phyloP scores from a whole-genome alignment of 92 coral and sea anemone genomes.

The Epizoanthus illoricatus region DNA sequence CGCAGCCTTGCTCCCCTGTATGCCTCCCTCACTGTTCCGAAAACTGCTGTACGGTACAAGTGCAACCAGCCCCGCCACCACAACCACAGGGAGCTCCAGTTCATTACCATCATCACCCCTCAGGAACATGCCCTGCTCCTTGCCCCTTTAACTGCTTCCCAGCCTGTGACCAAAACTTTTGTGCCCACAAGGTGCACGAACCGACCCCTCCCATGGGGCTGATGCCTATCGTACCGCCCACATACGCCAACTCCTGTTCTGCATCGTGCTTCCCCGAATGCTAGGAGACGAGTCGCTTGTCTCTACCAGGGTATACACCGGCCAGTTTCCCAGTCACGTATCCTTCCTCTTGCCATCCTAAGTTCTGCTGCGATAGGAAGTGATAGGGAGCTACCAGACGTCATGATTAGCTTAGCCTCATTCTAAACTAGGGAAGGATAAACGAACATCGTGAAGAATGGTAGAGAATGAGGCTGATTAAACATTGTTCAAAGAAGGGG shows the following conservation, averaged over 20 bases:
- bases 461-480: too few species aligned
- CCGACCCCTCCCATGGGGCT: constrained; percentile 31
- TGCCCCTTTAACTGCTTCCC: constrained; percentile 25
- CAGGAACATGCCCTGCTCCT: constrained; percentile 15
- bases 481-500: too few species aligned
- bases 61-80: not conserved
- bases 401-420: too few species aligned
- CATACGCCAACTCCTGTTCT: constrained; percentile 23
- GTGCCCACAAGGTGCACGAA: constrained; percentile 38
- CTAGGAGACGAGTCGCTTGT: constrained; percentile 2
- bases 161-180: constrained; percentile 25
- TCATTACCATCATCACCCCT: not conserved
- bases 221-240: constrained; percentile 23
- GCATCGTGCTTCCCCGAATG: constrained; percentile 19
- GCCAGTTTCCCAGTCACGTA: constrained; percentile 16
- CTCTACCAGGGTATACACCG: not conserved
- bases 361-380: constrained; percentile 30
- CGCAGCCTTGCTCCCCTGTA: constrained; percentile 9
- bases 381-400: not conserved
- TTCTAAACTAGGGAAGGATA: too few species aligned
- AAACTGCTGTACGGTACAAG: constrained; percentile 12
- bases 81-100: not conserved
- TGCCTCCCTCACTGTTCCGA: constrained; percentile 21
- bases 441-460: too few species aligned
- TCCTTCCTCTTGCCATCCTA: constrained; percentile 19